Percentiles rank a stretch among this genome's conserved stretches.
phyloP scores from a whole-genome alignment of 2,888 invertebrate genomes.

The Orthosia incerta region DNA sequence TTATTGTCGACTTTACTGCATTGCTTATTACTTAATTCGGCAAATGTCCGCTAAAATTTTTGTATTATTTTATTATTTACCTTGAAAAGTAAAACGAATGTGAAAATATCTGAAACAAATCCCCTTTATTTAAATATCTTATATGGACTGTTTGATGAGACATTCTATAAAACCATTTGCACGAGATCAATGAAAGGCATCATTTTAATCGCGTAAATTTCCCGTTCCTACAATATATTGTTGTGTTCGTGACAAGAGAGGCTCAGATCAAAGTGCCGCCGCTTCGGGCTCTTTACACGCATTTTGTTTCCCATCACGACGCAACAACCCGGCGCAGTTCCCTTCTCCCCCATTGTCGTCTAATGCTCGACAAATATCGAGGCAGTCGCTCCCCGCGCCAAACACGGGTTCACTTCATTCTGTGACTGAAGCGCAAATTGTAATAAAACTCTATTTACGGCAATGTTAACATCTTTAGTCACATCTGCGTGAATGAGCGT shows the following conservation, averaged over 20 bases:
- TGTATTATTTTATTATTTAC: not conserved
- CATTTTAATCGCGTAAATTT: not conserved
- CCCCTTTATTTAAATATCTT: not conserved
- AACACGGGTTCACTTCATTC: constrained; percentile 4
- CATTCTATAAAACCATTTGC: not conserved
- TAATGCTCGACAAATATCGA: constrained; percentile 21
- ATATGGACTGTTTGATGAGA: not conserved
- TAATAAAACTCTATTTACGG: constrained; percentile 15
- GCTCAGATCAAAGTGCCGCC: constrained; percentile 34
- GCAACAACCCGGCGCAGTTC: constrained; percentile 20
- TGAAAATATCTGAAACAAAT: not conserved
- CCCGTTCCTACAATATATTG: not conserved
- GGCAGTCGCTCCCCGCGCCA: too few relatives aligned
- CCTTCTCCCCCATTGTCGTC: constrained; percentile 16
- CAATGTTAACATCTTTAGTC: not conserved
- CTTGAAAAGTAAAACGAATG: not conserved
- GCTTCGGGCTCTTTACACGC: constrained; percentile 4
- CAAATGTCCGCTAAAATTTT: not conserved
- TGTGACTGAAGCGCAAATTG: not conserved
- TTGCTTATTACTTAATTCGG: constrained; percentile 4
- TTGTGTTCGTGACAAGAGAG: constrained; percentile 1
- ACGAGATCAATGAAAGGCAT: not conserved
- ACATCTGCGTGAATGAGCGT: constrained; percentile 18
- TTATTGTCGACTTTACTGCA: constrained; percentile 26
- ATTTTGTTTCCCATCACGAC: constrained; percentile 45